Evolutionary conservation across 2,113 vertebrate species (phyloP).

Genomic region (Glaucomys volans): DNA sequence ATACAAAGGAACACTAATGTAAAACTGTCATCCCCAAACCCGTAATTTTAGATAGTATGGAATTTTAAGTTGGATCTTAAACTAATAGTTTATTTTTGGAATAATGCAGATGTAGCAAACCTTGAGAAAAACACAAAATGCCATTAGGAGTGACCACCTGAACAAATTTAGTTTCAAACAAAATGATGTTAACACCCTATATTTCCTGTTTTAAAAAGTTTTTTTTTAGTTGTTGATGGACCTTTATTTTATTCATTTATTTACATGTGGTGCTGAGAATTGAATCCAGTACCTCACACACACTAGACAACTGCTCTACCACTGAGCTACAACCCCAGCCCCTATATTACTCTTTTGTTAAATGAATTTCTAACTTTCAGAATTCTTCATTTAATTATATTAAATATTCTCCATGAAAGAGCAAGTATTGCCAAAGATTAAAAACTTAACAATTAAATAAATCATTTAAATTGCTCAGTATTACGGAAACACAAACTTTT

Average conservation of each 20-base stretch:
- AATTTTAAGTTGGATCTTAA: conserved; percentile 43
- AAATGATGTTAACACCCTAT: not conserved
- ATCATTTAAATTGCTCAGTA: not conserved
- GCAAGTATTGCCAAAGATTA: not conserved
- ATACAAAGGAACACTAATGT: not conserved
- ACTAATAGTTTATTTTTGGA: conserved; percentile 35
- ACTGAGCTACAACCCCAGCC: too few species aligned
- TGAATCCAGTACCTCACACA: too few species aligned
- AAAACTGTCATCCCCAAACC: conserved; percentile 25
- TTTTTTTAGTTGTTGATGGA: too few species aligned
- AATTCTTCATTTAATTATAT: not conserved
- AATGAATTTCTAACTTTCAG: not conserved
- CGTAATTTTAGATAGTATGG: conserved; percentile 13
- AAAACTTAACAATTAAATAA: not conserved
- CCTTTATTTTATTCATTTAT: too few species aligned
- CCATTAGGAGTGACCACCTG: not conserved
- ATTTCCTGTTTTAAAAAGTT: too few species aligned
- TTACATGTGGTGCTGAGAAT: too few species aligned
- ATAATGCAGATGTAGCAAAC: not conserved
- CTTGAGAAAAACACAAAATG: not conserved
- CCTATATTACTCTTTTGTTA: not conserved
- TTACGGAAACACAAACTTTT: not conserved
- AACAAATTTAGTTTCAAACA: not conserved
- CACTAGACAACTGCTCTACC: too few species aligned
- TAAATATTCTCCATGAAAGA: not conserved